Conservation (phyloP, 64 coral and sea anemone genomes). For the Acropora yongei region DNA sequence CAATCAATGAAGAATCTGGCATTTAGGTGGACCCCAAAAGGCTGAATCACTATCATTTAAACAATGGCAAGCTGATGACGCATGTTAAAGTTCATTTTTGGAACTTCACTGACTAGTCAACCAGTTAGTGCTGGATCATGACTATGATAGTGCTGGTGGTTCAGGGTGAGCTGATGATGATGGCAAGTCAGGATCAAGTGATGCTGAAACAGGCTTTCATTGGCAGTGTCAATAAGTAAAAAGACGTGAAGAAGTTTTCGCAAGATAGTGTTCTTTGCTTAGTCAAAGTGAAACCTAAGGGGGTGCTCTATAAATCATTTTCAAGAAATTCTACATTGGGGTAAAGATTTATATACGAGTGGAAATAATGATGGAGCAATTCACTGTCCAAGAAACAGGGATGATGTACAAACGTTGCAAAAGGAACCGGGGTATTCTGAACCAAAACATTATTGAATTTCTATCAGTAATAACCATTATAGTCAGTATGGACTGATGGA, state of each 20-base stretch:
- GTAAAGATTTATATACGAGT: constrained; percentile 53
- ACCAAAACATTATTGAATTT: constrained; percentile 2
- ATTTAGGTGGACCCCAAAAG: too few relatives aligned
- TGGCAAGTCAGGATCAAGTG: constrained; percentile 2
- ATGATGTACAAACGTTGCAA: background rate
- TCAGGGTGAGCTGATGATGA: background rate
- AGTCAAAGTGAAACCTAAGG: constrained; percentile 65
- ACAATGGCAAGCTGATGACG: too few relatives aligned
- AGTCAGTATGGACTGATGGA: background rate
- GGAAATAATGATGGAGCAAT: constrained; percentile 34
- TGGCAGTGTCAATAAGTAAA: background rate
- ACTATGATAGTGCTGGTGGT: background rate
- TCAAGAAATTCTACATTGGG: constrained; percentile 71
- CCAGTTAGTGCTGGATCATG: too few relatives aligned
- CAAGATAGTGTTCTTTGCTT: constrained; percentile 61
- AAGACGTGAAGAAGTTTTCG: constrained; percentile 51
- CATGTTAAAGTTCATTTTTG: too few relatives aligned
- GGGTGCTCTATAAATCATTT: constrained; percentile 72
- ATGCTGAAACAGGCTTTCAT: constrained; percentile 7
- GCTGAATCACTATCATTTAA: too few relatives aligned
- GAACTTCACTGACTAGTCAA: too few relatives aligned
- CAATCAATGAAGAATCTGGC: too few relatives aligned
- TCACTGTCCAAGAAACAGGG: constrained; percentile 66
- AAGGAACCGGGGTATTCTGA: background rate
- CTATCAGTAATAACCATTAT: constrained; percentile 54